Evolutionary conservation across 1,140 invertebrate species (phyloP).

Genomic region (Cherax quadricarinatus): DNA sequence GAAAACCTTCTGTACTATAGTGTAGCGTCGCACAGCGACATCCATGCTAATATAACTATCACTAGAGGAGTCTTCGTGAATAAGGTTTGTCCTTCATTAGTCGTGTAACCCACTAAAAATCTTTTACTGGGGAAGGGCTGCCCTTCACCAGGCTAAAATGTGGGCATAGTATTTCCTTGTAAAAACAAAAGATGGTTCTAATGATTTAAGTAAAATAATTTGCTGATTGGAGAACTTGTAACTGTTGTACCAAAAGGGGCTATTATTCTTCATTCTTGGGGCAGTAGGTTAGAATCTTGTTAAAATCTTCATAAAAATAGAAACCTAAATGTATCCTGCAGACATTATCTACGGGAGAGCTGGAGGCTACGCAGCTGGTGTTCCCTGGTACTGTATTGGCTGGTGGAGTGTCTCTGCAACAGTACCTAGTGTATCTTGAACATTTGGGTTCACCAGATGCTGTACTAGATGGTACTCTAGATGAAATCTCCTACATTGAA

Average conservation of each 20-base stretch:
- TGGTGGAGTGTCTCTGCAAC: not conserved
- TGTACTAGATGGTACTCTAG: not conserved
- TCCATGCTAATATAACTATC: conserved; percentile 4
- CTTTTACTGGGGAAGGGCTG: too few relatives aligned
- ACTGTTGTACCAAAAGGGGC: too few relatives aligned
- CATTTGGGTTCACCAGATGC: not conserved
- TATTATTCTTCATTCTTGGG: too few relatives aligned
- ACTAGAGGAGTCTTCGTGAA: not conserved
- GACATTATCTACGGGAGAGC: not conserved
- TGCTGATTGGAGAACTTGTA: too few relatives aligned
- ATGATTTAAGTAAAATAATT: too few relatives aligned
- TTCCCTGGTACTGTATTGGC: conserved; percentile 4
- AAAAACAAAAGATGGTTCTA: too few relatives aligned
- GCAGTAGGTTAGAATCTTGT: too few relatives aligned
- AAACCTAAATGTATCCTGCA: not conserved
- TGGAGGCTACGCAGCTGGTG: not conserved
- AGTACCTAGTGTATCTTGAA: not conserved
- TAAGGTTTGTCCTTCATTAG: not conserved
- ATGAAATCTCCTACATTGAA: not conserved
- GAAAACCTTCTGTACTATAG: not conserved
- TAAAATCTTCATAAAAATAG: too few relatives aligned
- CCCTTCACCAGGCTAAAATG: too few relatives aligned
- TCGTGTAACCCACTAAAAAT: too few relatives aligned
- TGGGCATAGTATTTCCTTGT: too few relatives aligned
- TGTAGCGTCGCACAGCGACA: not conserved